These are phyloP conservation scores for Halcyon malimbica DNA, from an alignment of 2,113 vertebrate genomes.

Conservation along the genomic window DNA sequence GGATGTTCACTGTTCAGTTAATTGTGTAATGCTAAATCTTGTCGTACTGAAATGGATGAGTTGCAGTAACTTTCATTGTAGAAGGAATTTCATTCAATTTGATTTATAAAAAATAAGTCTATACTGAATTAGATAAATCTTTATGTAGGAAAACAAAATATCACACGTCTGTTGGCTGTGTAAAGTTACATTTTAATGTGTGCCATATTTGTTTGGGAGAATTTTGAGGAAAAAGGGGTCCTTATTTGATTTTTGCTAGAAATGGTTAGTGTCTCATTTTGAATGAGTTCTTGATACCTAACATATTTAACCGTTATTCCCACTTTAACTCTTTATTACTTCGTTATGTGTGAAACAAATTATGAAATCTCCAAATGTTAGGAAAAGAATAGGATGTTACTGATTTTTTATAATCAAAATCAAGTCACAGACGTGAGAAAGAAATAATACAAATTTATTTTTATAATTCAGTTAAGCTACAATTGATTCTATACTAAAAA, in stretches of 20 bases:
- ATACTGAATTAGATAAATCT: neutral
- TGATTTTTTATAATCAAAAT: neutral
- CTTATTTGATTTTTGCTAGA: neutral
- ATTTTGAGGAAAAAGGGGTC: accelerated
- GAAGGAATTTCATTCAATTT: neutral
- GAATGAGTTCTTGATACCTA: neutral
- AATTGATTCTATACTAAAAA: conserved; percentile 63
- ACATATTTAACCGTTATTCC: neutral
- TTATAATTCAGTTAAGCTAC: conserved; percentile 53
- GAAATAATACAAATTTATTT: conserved; percentile 5
- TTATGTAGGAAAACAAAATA: neutral
- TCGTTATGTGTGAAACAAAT: neutral
- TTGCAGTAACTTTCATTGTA: neutral
- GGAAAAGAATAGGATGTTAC: neutral
- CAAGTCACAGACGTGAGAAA: neutral
- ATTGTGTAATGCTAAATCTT: neutral
- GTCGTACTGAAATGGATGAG: neutral
- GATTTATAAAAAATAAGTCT: neutral
- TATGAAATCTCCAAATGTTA: neutral
- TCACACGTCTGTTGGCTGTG: neutral
- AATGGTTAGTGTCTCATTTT: neutral
- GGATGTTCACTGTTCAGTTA: neutral
- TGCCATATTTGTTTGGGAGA: neutral
- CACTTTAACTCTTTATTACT: neutral
- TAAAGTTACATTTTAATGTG: neutral